These are phyloP conservation scores for Limnodromus scolopaceus DNA, from an alignment of 2,797 vertebrate genomes.

Conservation along the genomic window DNA sequence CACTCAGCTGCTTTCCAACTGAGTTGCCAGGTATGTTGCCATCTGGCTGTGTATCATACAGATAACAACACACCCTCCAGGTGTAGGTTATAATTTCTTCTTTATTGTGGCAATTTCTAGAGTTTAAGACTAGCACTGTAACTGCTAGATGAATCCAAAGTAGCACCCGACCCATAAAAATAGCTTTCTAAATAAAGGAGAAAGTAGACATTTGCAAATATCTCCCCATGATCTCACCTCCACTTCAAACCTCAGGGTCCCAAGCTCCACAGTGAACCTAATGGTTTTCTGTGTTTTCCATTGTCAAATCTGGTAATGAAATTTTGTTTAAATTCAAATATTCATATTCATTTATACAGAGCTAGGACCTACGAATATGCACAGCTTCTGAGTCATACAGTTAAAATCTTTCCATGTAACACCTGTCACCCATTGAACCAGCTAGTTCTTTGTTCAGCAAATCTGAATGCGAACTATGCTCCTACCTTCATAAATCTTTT, in stretches of 20 bases:
- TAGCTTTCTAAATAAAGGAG: neutral
- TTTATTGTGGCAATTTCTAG: neutral
- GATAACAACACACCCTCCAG: neutral
- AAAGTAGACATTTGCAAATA: neutral
- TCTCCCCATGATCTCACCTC: neutral
- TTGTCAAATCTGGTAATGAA: neutral
- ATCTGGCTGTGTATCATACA: neutral
- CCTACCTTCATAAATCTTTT: neutral
- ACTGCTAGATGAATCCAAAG: neutral
- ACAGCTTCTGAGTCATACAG: neutral
- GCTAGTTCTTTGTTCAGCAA: neutral
- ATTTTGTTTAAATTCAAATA: neutral
- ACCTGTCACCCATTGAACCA: neutral
- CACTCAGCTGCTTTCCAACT: neutral
- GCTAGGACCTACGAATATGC: neutral
- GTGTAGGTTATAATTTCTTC: neutral
- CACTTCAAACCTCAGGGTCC: neutral
- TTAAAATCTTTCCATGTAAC: neutral
- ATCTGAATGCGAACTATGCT: neutral
- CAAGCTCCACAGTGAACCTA: neutral
- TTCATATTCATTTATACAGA: neutral
- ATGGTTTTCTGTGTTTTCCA: neutral
- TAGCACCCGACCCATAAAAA: neutral
- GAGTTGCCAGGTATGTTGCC: neutral
- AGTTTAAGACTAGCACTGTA: neutral